Base-by-base conservation (phyloP, 2,888 invertebrate species). In the Meteorus colon region DNA sequence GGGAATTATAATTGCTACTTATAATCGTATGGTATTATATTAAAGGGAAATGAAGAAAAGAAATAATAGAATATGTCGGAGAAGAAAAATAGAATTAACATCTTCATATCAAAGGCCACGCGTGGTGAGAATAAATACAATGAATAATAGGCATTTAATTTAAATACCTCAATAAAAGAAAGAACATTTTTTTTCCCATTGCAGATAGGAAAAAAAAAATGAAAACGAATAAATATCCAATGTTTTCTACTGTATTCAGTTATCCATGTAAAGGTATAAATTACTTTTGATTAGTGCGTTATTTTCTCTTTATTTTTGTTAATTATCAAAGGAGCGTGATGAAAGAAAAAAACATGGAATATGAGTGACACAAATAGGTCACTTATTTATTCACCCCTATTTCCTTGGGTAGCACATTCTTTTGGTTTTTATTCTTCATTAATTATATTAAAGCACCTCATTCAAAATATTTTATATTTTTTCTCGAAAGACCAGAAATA, bases 1-100 rank as follows among this genome's bases (percentile, higher is more conserved):
- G 37, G 65, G 19, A 19, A 65, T 65, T 65, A 65, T 65, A 65
- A 65, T 65, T 65, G 65, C 41, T 65, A 41, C 24, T 65, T 41
- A 41, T 65, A 65, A 65, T 37, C 37, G 29, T 37, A 34, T 55
- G 8, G 10, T 55, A 55, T 55, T 19, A 34, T 24, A 65, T 63
- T 6, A 63, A 34, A 31, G 24, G n/a, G 24, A 65, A 65, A 37
- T 41, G 19, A 65, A 29, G 2, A 3, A 62, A n/a, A 62, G 31
- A 62, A 29, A 62, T 62, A 62, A 62, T 62, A 29, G 27, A 62
- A 62, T 31, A 62, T 12, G n/a, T 62, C 31, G 29, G 27, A 62
- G 62, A 24, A 27, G 12, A 60, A 24, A 14, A 29, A 31, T 63
- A 34, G 63, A 34, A 34, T 63, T 34, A 34, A 63, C 34, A 31